phyloP scores from a whole-genome alignment of 2,888 invertebrate genomes.

The Lissonota sp. region DNA sequence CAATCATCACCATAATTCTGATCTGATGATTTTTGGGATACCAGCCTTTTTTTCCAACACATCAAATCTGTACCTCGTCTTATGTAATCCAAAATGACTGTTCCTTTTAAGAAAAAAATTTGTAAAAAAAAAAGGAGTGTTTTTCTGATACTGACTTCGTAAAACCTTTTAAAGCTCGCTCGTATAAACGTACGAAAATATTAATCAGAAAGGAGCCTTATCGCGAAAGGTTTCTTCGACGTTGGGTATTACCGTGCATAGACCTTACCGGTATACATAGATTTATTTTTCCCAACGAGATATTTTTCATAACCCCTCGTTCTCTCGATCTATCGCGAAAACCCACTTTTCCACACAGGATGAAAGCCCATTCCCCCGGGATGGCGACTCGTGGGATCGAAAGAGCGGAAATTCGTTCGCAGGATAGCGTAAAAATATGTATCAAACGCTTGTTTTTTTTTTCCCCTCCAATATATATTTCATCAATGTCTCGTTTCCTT shows the following conservation, averaged over 20 bases:
- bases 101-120: no score
- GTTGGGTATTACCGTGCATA: neutral
- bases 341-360: neutral
- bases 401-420: slow-evolving; percentile 8
- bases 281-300: slow-evolving; percentile 39
- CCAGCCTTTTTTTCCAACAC: no score
- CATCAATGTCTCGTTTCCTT: slow-evolving; percentile 2
- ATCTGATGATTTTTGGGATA: no score
- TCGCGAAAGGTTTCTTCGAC: slow-evolving; percentile 9
- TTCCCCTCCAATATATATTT: neutral
- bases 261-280: slow-evolving; percentile 5
- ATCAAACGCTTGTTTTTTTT: neutral
- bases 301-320: slow-evolving; percentile 16
- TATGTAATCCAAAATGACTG: no score
- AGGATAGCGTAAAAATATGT: slow-evolving; percentile 10
- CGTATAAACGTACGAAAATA: no score
- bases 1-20: no score
- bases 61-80: no score
- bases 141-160: no score
- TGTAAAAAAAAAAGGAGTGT: no score
- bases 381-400: slow-evolving; percentile 3
- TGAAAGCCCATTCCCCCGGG: slow-evolving; percentile 72
- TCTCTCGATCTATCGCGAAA: slow-evolving; percentile 29
- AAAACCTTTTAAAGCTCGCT: no score
- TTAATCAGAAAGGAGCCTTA: neutral